Evolutionary conservation across 1,140 invertebrate genomes (phyloP).

Genomic region (Zaprionus taronus): DNA sequence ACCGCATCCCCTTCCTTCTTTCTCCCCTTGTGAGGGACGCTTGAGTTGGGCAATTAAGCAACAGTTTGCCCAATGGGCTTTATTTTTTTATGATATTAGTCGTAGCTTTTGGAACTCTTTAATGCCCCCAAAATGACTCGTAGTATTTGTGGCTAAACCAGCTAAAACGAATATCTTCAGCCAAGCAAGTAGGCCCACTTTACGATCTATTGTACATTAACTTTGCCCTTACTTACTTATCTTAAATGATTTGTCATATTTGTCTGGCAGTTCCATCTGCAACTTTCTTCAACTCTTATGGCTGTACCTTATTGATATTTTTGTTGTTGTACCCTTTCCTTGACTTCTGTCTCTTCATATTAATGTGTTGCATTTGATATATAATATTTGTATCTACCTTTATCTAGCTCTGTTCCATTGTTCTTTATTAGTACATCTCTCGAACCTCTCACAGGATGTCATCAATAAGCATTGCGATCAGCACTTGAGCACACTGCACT

Average conservation of each 20-base stretch:
- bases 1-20: neutral
- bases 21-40: neutral
- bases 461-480: slow-evolving; percentile 61
- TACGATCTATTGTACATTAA: neutral
- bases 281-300: neutral
- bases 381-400: no score
- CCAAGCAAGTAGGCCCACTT: neutral
- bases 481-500: slow-evolving; percentile 18
- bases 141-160: neutral
- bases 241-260: neutral
- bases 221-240: neutral
- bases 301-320: no score
- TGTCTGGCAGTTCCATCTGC: neutral
- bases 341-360: no score
- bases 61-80: slow-evolving; percentile 6
- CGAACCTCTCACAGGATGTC: slow-evolving; percentile 59
- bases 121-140: neutral
- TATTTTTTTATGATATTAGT: neutral
- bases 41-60: slow-evolving; percentile 10
- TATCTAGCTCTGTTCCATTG: neutral
- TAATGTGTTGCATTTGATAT: no score
- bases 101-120: neutral
- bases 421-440: slow-evolving; percentile 9
- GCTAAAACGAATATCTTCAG: neutral
- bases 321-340: no score